Evolutionary conservation across 2,797 vertebrate species (phyloP).

Genomic region (Sebastiscus tertius): DNA sequence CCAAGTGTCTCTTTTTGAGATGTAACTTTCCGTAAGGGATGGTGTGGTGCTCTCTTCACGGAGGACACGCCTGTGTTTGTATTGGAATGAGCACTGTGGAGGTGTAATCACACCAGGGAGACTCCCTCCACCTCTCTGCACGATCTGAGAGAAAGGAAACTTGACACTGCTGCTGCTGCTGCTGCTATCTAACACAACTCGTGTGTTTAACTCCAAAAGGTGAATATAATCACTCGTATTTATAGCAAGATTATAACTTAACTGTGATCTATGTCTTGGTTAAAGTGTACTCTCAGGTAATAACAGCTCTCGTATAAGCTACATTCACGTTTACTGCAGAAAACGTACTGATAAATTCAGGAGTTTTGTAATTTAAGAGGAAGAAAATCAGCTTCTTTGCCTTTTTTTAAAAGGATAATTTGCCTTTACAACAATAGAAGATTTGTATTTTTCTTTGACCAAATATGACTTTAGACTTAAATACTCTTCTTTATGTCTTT

Average conservation of each 20-base stretch:
- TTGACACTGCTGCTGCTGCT: constrained; percentile 13
- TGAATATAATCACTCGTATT: constrained; percentile 47
- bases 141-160: constrained; percentile 44
- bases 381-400: neutral
- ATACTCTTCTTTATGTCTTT: neutral
- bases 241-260: neutral
- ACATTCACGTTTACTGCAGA: neutral
- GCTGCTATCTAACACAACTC: constrained; percentile 19
- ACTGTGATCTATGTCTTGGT: neutral
- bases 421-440: neutral
- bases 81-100: constrained; percentile 39
- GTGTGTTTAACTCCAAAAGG: constrained; percentile 56
- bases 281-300: neutral
- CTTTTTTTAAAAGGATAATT: neutral
- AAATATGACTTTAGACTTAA: neutral
- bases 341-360: neutral
- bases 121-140: constrained; percentile 32
- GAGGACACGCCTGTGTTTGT: constrained; percentile 67
- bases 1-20: neutral
- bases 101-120: constrained; percentile 40
- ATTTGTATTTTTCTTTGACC: neutral
- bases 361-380: neutral
- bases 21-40: neutral
- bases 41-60: neutral
- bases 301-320: neutral